phyloP scores from a whole-genome alignment of 2,888 invertebrate genomes.

The Ochropleura leucogaster region DNA sequence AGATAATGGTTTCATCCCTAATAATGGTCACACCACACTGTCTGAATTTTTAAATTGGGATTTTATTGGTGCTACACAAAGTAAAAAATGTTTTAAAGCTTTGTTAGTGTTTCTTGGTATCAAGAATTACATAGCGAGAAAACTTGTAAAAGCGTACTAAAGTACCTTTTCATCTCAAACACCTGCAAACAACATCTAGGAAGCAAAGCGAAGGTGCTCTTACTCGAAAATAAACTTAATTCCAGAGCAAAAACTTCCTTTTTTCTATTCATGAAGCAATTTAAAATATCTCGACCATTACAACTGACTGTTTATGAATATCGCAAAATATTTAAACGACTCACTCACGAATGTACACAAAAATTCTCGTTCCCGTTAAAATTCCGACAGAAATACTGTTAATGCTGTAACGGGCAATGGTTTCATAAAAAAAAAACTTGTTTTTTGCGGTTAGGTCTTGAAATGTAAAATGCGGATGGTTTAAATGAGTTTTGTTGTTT shows the following conservation, averaged over 20 bases:
- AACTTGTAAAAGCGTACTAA: conserved; percentile 4
- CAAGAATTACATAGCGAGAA: not conserved
- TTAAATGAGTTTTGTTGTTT: conserved; percentile 25
- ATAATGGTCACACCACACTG: not conserved
- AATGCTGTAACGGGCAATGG: conserved; percentile 58
- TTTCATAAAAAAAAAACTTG: conserved; percentile 56
- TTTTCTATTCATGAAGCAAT: conserved; percentile 84
- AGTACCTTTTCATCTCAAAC: conserved; percentile 10
- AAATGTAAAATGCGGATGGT: conserved; percentile 45
- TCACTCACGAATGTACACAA: conserved; percentile 66
- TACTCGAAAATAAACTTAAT: conserved; percentile 41
- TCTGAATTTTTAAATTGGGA: not conserved
- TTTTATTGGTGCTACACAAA: not conserved
- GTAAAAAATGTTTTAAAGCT: not conserved
- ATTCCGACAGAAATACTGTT: conserved; percentile 61
- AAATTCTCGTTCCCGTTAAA: conserved; percentile 51
- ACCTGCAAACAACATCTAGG: conserved; percentile 19
- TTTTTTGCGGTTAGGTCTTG: conserved; percentile 53
- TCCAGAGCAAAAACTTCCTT: conserved; percentile 50
- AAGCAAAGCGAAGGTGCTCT: conserved; percentile 32
- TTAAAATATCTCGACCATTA: conserved; percentile 76
- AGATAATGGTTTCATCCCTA: conserved; percentile 24
- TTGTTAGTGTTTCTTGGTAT: not conserved
- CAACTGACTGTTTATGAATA: conserved; percentile 76
- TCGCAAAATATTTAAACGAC: conserved; percentile 74